phyloP scores from a whole-genome alignment of 1,140 invertebrate genomes.

The Asbolus verrucosus region DNA sequence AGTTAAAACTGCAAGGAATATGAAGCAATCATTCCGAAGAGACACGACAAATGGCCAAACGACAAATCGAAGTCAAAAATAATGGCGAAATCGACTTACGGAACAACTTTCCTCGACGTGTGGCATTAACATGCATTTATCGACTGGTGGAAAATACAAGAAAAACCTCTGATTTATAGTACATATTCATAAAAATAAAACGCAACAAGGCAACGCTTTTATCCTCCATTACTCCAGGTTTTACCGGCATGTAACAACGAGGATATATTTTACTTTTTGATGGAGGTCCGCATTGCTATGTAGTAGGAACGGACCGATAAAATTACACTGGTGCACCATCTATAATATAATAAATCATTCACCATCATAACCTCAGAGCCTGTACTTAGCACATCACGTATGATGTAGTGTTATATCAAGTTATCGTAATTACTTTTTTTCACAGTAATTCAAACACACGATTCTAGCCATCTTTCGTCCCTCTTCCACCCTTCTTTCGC shows the following conservation, averaged over 20 bases:
- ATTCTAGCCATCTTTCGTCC: not conserved
- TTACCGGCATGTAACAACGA: not conserved
- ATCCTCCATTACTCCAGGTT: slow-evolving; percentile 32
- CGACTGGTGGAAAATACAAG: not conserved
- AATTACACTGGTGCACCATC: slow-evolving; percentile 35
- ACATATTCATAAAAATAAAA: slow-evolving; percentile 12
- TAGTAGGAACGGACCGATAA: slow-evolving; percentile 32
- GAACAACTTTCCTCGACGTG: too few species aligned
- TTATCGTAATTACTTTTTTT: slow-evolving; percentile 51
- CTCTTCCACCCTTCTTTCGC: not conserved
- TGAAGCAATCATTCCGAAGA: too few species aligned
- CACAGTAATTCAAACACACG: slow-evolving; percentile 38
- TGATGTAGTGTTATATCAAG: slow-evolving; percentile 55
- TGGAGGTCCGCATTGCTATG: slow-evolving; percentile 37
- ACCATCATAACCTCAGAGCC: slow-evolving; percentile 52
- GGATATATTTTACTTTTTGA: slow-evolving; percentile 35
- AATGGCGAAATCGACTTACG: too few species aligned
- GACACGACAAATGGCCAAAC: too few species aligned
- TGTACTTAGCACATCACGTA: slow-evolving; percentile 54
- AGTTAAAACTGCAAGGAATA: too few species aligned
- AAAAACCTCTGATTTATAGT: slow-evolving; percentile 13
- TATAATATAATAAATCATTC: slow-evolving; percentile 46
- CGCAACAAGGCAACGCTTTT: slow-evolving; percentile 16
- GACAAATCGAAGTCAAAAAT: too few species aligned
- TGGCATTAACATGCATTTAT: not conserved